Evolutionary conservation across 2,113 vertebrate genomes (phyloP).

Genomic region (Solea senegalensis): DNA sequence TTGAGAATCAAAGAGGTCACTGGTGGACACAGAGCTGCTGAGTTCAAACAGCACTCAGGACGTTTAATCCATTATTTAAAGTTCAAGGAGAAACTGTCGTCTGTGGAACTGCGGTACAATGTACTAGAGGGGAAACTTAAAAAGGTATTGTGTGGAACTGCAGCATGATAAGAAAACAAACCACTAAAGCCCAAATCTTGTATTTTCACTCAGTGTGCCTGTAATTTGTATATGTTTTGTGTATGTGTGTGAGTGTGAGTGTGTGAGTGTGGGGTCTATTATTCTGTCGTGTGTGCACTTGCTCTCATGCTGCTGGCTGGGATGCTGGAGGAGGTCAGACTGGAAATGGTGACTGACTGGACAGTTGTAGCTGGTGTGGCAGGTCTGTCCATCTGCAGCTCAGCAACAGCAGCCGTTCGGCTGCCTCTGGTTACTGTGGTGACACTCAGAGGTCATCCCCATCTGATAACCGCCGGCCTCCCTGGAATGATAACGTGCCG

Average conservation of each 20-base stretch:
- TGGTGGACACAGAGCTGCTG: slow-evolving; percentile 31
- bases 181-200: slow-evolving; percentile 6
- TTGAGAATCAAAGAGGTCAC: slow-evolving; percentile 21
- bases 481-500: slow-evolving; percentile 49
- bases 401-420: slow-evolving; percentile 70
- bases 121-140: slow-evolving; percentile 28
- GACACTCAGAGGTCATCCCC: slow-evolving; percentile 86
- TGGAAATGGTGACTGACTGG: slow-evolving; percentile 85
- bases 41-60: slow-evolving; percentile 13
- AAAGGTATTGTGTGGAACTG: slow-evolving; percentile 40
- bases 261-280: slow-evolving; percentile 5
- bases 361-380: slow-evolving; percentile 44
- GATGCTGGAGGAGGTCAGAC: slow-evolving; percentile 82
- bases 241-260: slow-evolving; percentile 34
- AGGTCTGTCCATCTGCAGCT: slow-evolving; percentile 34
- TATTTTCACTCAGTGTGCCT: slow-evolving; percentile 45
- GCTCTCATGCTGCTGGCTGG: slow-evolving; percentile 75
- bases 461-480: slow-evolving; percentile 81
- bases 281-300: slow-evolving; percentile 22
- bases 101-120: slow-evolving; percentile 35
- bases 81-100: slow-evolving; percentile 39
- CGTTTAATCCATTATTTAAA: slow-evolving; percentile 4
- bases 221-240: slow-evolving; percentile 41
- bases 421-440: slow-evolving; percentile 81
- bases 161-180: slow-evolving; percentile 29